Evolutionary conservation across 2,113 vertebrate species (phyloP).

Genomic region (Cottus gobio): DNA sequence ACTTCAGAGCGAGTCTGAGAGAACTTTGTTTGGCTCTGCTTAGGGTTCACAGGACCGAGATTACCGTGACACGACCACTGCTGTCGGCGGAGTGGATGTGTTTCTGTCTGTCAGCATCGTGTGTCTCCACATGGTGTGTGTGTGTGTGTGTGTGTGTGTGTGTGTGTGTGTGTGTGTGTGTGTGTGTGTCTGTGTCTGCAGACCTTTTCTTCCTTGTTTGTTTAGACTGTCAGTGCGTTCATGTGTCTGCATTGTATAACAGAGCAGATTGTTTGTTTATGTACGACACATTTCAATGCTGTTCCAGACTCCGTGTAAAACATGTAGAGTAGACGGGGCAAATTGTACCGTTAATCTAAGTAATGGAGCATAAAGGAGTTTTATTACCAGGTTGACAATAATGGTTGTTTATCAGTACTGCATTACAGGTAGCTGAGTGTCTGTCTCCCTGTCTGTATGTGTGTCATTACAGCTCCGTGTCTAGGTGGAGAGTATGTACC

Average conservation of each 20-base stretch:
- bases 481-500: too few species aligned
- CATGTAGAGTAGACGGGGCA: background rate
- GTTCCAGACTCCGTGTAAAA: constrained; percentile 27
- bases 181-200: constrained; percentile 38
- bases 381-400: constrained; percentile 17
- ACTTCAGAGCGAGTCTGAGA: constrained; percentile 59
- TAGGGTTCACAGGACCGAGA: constrained; percentile 64
- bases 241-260: constrained; percentile 36
- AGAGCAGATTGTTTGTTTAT: constrained; percentile 45
- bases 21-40: constrained; percentile 77
- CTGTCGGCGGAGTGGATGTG: constrained; percentile 54
- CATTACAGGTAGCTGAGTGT: constrained; percentile 35
- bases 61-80: constrained; percentile 67
- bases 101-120: constrained; percentile 48
- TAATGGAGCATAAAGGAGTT: constrained; percentile 10
- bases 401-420: constrained; percentile 36
- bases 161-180: too few species aligned
- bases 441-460: constrained; percentile 35
- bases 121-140: too few species aligned
- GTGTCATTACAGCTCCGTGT: constrained; percentile 22
- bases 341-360: background rate
- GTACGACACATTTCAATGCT: constrained; percentile 40
- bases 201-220: constrained; percentile 50
- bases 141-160: background rate
- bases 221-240: constrained; percentile 53